Evolutionary conservation across 1,140 invertebrate species (phyloP).

Genomic region (Pogonognathellus flavescens): DNA sequence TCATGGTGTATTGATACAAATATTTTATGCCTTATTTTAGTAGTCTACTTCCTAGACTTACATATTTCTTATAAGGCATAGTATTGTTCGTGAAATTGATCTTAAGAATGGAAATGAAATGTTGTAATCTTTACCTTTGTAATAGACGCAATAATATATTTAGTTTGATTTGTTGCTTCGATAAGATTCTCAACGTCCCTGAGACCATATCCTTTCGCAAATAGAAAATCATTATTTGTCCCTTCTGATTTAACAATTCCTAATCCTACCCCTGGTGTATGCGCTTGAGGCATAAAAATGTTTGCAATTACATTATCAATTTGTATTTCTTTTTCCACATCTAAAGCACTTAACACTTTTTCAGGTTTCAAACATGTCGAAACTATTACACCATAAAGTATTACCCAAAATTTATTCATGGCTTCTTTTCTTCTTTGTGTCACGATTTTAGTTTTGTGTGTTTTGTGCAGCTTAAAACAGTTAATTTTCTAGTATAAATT

Average conservation of each 20-base stretch:
- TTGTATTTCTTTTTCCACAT: not conserved
- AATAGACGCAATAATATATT: conserved; percentile 38
- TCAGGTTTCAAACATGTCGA: too few relatives aligned
- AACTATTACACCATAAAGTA: too few relatives aligned
- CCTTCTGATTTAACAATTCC: not conserved
- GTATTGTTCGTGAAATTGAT: not conserved
- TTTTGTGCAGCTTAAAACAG: too few relatives aligned
- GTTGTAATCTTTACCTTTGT: conserved; percentile 16
- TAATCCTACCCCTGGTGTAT: not conserved
- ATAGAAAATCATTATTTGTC: not conserved
- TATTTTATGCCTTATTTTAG: too few relatives aligned
- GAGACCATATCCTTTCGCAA: conserved; percentile 11
- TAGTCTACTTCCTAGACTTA: too few relatives aligned
- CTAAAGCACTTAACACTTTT: too few relatives aligned
- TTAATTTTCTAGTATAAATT: too few relatives aligned
- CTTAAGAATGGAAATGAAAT: not conserved
- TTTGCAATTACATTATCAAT: conserved; percentile 13
- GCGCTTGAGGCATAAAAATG: not conserved
- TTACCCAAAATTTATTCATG: too few relatives aligned
- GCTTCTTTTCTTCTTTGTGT: too few relatives aligned
- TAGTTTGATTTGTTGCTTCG: not conserved
- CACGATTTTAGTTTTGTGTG: too few relatives aligned
- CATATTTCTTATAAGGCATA: too few relatives aligned
- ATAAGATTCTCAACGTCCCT: conserved; percentile 12
- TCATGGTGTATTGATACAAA: too few relatives aligned